A percentile compares a stretch with the other conserved stretches of the same genome.
Evolutionary conservation across 2,113 vertebrate genomes (phyloP).

Genomic region (Hippoglossus stenolepis): DNA sequence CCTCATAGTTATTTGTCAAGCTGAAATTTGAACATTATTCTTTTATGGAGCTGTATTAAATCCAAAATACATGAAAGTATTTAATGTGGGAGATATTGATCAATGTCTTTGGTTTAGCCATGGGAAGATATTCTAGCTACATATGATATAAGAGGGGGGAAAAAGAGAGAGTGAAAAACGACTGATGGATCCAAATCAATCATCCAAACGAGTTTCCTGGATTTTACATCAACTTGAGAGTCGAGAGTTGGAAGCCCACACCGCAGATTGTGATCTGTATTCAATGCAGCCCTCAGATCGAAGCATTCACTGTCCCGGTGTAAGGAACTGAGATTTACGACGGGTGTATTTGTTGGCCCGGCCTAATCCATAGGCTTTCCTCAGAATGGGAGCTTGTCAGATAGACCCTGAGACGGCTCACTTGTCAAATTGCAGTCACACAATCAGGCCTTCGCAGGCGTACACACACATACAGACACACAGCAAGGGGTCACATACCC

Average conservation of each 20-base stretch:
- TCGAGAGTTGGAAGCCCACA: slow-evolving; percentile 1
- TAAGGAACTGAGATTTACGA: slow-evolving; percentile 62
- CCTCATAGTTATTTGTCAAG: background rate
- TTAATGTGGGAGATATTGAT: background rate
- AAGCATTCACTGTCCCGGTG: slow-evolving; percentile 41
- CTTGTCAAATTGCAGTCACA: slow-evolving; percentile 64
- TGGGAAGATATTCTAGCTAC: background rate
- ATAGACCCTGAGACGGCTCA: slow-evolving; percentile 49
- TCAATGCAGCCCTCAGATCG: slow-evolving; percentile 33
- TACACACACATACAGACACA: slow-evolving; percentile 19
- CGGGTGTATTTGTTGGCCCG: slow-evolving; percentile 55
- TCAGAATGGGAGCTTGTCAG: slow-evolving; percentile 64
- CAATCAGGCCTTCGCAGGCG: slow-evolving; percentile 39
- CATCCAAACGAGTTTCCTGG: slow-evolving; percentile 7
- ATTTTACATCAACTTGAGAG: slow-evolving; percentile 16
- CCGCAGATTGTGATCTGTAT: slow-evolving; percentile 53
- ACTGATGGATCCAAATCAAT: slow-evolving; percentile 2
- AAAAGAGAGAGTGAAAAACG: background rate
- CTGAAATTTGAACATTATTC: background rate
- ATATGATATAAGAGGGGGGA: background rate
- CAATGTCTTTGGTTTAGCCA: background rate
- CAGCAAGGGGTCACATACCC: slow-evolving; percentile 68
- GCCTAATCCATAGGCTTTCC: slow-evolving; percentile 63
- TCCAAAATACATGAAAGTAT: background rate
- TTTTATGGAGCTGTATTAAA: background rate